Evolutionary conservation across 2,113 vertebrate genomes (phyloP), one percentile per base, ranked within the genome.

Genomic region (Eulemur rufifrons): DNA sequence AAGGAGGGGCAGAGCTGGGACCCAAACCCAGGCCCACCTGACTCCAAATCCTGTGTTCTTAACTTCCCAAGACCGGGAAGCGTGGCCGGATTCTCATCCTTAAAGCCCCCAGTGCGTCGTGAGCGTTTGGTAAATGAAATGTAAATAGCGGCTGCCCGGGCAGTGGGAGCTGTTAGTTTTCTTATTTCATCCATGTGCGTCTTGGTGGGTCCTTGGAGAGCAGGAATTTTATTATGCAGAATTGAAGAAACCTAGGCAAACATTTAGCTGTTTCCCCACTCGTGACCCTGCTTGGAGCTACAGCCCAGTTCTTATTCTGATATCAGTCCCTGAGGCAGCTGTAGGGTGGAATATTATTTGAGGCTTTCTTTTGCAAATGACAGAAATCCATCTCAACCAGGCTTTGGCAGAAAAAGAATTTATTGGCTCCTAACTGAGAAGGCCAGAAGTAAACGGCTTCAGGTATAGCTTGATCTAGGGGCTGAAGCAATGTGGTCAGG

Each of bases 381-480:
- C 27, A 81, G 45, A 81, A 80, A 64, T n/a, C 50, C 10, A 14
- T 54, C 61, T 50, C 74, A 21, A 2, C n/a, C 42, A 87, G 87
- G 39, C 71, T 71, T 83, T 45, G 42, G 9, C 29, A 29, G 42
- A 25, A 68, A 66, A 71, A 39, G n/a, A 50, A 63, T 89, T 34
- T 81, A 29, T 29, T 59, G 21, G 37, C 56, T 76, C 21, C 25
- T 18, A 29, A 54, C 21, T 17, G 27, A 78, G 69, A 61, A 34
- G 34, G 13, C 42, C 21, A 25, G 61, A 12, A 17, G 34, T 52
- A 14, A 9, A 42, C 6, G 27, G 63, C 91, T 91, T 89, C 56
- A 84, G 83, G 86, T 42, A 69, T 23, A 84, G 91, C 63, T 76
- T 13, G 17, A 93, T 59, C 83, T 63, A 91, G 95, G 37, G 47